phyloP scores from a whole-genome alignment of 2,888 invertebrate genomes.

The Epinotia bilunana region DNA sequence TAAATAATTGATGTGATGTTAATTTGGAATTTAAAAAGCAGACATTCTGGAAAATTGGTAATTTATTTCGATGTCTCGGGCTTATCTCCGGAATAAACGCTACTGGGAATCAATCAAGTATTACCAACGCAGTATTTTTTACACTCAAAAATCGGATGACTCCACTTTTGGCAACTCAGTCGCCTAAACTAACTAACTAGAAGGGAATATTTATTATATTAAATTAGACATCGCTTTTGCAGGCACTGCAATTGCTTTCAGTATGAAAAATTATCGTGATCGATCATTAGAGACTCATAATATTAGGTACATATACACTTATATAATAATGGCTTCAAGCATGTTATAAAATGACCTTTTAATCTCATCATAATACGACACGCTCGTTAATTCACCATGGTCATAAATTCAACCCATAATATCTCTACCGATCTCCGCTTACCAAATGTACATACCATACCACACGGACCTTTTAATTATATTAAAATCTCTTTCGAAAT shows the following conservation, averaged over 20 bases:
- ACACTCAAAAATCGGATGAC: slow-evolving; percentile 56
- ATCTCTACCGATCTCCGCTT: slow-evolving; percentile 38
- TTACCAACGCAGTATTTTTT: slow-evolving; percentile 48
- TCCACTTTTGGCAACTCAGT: neutral
- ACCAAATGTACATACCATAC: slow-evolving; percentile 44
- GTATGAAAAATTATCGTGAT: no score
- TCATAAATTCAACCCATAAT: slow-evolving; percentile 42
- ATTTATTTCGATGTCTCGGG: slow-evolving; percentile 55
- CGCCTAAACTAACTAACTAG: no score
- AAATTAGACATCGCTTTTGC: no score
- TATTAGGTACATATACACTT: no score
- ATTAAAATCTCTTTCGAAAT: slow-evolving; percentile 64
- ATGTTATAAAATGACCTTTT: slow-evolving; percentile 10
- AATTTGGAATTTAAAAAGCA: slow-evolving; percentile 49
- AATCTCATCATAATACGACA: slow-evolving; percentile 38
- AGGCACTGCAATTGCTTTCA: no score
- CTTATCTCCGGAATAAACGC: slow-evolving; percentile 51
- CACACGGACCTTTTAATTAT: slow-evolving; percentile 43
- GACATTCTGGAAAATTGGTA: slow-evolving; percentile 52
- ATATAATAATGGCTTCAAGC: neutral
- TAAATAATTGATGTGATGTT: slow-evolving; percentile 41
- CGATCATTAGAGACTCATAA: neutral
- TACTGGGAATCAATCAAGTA: slow-evolving; percentile 64
- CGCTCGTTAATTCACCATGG: slow-evolving; percentile 40
- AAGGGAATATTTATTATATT: no score